phyloP scores from a whole-genome alignment of 2,113 vertebrate genomes.

The Antennarius striatus region DNA sequence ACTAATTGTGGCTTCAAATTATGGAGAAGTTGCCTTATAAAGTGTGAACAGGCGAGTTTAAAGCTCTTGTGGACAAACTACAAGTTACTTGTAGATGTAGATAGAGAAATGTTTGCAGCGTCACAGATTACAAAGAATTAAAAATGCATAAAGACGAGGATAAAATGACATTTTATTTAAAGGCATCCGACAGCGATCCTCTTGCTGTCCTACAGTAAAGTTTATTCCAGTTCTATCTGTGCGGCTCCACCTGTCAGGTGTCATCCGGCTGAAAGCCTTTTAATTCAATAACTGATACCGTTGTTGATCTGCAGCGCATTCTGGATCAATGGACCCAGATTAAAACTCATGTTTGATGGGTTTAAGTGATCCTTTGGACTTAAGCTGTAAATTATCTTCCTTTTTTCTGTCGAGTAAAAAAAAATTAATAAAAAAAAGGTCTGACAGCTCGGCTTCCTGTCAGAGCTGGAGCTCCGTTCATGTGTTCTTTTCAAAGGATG shows the following conservation, averaged over 20 bases:
- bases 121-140: too few relatives aligned
- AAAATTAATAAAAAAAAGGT: conserved; percentile 14
- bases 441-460: conserved; percentile 14
- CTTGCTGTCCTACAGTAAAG: too few relatives aligned
- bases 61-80: not conserved
- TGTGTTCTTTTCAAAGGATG: conserved; percentile 32
- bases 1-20: conserved; percentile 29
- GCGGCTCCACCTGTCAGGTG: conserved; percentile 14
- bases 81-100: too few relatives aligned
- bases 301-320: conserved; percentile 41
- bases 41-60: conserved; percentile 20
- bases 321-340: conserved; percentile 45
- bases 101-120: not conserved
- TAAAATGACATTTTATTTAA: too few relatives aligned
- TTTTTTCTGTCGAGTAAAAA: not conserved
- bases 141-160: too few relatives aligned
- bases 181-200: too few relatives aligned
- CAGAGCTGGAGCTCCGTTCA: conserved; percentile 4
- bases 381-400: conserved; percentile 30
- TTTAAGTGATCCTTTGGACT: conserved; percentile 43
- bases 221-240: too few relatives aligned
- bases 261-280: conserved; percentile 14
- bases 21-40: conserved; percentile 16
- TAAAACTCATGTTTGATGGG: conserved; percentile 46
- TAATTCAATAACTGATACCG: conserved; percentile 22